phyloP scores from a whole-genome alignment of 2,797 vertebrate species.

The Chelmon rostratus region DNA sequence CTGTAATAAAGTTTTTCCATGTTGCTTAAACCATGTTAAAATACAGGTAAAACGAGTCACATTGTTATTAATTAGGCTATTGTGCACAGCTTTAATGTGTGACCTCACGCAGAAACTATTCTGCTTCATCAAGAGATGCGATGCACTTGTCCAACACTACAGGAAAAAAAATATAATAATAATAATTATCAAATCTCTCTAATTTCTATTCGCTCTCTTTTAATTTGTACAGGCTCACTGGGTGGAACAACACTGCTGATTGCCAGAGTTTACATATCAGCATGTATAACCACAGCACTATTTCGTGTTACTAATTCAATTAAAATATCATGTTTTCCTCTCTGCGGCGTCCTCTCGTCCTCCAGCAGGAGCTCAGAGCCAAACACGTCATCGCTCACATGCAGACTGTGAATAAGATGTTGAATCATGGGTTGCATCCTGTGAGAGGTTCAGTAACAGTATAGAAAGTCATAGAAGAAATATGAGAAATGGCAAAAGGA shows the following conservation, averaged over 20 bases:
- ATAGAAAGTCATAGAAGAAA: conserved; percentile 3
- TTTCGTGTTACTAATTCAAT: conserved; percentile 23
- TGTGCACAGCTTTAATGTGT: not conserved
- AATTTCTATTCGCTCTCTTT: not conserved
- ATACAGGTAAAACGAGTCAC: not conserved
- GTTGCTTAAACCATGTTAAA: not conserved
- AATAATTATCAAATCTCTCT: no score
- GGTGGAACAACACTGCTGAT: not conserved
- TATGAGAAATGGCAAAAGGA: not conserved
- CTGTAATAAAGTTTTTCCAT: not conserved
- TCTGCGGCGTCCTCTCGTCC: conserved; percentile 38
- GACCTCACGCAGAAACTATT: not conserved
- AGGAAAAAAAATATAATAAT: not conserved
- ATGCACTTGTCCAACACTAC: not conserved
- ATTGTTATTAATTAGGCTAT: not conserved
- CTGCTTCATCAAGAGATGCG: not conserved
- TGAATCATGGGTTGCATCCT: conserved; percentile 54
- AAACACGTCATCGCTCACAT: conserved; percentile 51
- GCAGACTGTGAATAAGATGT: conserved; percentile 51
- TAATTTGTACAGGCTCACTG: not conserved
- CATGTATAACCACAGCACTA: not conserved
- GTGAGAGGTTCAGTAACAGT: conserved; percentile 22
- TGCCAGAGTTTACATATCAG: not conserved
- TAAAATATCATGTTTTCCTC: conserved; percentile 17
- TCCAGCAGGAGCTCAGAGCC: conserved; percentile 56